Conservation (phyloP, 2,797 vertebrate species). For the Vireo griseus region DNA sequence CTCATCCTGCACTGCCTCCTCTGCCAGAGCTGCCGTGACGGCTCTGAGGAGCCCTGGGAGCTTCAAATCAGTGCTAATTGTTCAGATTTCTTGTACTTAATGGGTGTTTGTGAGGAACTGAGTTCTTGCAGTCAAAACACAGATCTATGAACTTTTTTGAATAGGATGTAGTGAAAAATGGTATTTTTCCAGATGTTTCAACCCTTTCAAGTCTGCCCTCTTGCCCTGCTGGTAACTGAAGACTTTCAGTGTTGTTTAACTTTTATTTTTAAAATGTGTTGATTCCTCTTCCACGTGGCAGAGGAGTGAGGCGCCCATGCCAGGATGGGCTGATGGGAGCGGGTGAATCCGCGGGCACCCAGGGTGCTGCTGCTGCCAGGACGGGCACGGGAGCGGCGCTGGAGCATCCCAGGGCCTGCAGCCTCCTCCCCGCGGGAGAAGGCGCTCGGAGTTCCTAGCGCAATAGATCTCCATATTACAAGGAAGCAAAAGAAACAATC, state of each 20-base stretch:
- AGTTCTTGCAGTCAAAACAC: background rate
- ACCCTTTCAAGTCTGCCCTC: background rate
- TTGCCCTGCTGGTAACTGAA: background rate
- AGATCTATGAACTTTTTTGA: background rate
- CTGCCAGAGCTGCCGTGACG: rapidly evolving
- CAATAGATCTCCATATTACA: constrained; percentile 54
- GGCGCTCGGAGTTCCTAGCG: background rate
- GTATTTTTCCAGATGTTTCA: background rate
- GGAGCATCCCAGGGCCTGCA: background rate
- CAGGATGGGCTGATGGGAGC: background rate
- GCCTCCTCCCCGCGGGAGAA: background rate
- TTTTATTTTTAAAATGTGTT: background rate
- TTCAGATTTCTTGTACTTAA: background rate
- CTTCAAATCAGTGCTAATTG: background rate
- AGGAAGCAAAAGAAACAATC: constrained; percentile 72
- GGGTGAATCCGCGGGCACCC: rapidly evolving
- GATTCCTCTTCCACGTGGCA: rapidly evolving
- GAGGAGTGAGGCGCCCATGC: rapidly evolving
- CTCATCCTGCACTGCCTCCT: background rate
- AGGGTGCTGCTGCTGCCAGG: rapidly evolving
- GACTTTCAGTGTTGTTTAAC: background rate
- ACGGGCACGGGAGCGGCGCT: background rate
- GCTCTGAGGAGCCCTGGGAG: background rate
- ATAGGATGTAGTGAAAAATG: background rate
- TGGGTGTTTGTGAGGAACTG: background rate